Conservation (phyloP, 2,888 invertebrate species). For the Caenorhabditis sulstoni region DNA sequence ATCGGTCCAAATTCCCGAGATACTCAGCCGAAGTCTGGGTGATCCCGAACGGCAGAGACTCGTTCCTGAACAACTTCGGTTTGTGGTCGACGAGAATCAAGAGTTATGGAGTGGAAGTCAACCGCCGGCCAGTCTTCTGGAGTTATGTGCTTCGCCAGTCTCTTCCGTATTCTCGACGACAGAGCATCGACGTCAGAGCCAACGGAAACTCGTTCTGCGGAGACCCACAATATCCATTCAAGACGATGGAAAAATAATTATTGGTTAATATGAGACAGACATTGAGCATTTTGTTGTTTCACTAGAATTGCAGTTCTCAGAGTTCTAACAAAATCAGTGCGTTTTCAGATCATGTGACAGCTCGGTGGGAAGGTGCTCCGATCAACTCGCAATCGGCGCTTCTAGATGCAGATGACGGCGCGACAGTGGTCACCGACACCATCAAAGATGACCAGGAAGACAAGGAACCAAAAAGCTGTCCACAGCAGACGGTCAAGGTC, state of each 20-base stretch:
- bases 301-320: constrained; percentile 9
- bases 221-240: constrained; percentile 79
- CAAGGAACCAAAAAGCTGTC: constrained; percentile 75
- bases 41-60: constrained; percentile 34
- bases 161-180: constrained; percentile 72
- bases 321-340: neutral
- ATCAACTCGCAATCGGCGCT: constrained; percentile 75
- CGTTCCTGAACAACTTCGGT: constrained; percentile 43
- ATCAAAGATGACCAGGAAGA: constrained; percentile 77
- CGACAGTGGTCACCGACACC: constrained; percentile 77
- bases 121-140: constrained; percentile 23
- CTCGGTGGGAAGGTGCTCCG: constrained; percentile 78
- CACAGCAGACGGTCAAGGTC: constrained; percentile 78
- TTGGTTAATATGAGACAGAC: constrained; percentile 64
- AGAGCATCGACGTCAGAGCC: constrained; percentile 59
- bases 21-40: constrained; percentile 47
- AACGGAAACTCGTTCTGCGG: constrained; percentile 65
- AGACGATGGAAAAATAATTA: constrained; percentile 78
- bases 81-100: constrained; percentile 37
- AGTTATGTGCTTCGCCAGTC: constrained; percentile 68
- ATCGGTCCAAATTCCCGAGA: constrained; percentile 66
- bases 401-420: constrained; percentile 78
- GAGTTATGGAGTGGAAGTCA: constrained; percentile 35
- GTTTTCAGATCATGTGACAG: constrained; percentile 78
- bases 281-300: no score